Base-by-base conservation (phyloP, 2,888 invertebrate genomes). In the Leucania comma region DNA sequence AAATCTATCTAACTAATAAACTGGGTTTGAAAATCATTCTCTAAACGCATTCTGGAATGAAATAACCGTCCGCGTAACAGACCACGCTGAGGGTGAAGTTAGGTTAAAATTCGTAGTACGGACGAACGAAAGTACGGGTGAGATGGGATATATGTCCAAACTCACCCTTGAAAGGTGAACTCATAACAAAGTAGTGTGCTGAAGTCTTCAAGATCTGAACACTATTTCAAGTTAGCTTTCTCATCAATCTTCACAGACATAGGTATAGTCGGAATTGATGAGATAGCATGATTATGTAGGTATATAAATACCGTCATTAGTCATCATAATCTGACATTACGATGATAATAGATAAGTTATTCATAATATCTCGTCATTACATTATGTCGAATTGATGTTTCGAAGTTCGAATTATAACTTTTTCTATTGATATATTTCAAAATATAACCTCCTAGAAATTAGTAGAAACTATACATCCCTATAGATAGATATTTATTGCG, bases 271-370 rank as follows among this genome's bases (percentile, higher is more conserved):
- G 8, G 48, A 26, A 63, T 4, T 53, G 10, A 42, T 17, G 9
- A 38, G 10, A 12, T 24, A 35, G n/a, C 17, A 14, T 20, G 1
- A 35, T 22, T 26, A 35, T 22, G 12, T 35, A 35, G 12, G 32
- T 32, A 35, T 10, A 4, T 20, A 38, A 17, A 35, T 32, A 26
- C 10, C 22, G 8, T 50, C 17, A 24, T 14, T 29, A 35, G 14
- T n/a, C 10, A 64, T 67, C 3, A 32, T 38, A 20, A 29, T 38
- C 38, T 66, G 26, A 29, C 42, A 20, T 14, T 70, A 32, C 8
- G 2, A 20, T 26, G 1, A 4, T 22, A 38, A 38, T 48, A 60
- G 17, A 48, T 6, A 20, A 29, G 12, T 17, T 20, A 20, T 24
- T 46, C 1, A 20, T 17, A 42, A 20, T 17, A 42, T 50, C 6